phyloP scores from a whole-genome alignment of 2,797 vertebrate species.

The Mionectes olivaceus region DNA sequence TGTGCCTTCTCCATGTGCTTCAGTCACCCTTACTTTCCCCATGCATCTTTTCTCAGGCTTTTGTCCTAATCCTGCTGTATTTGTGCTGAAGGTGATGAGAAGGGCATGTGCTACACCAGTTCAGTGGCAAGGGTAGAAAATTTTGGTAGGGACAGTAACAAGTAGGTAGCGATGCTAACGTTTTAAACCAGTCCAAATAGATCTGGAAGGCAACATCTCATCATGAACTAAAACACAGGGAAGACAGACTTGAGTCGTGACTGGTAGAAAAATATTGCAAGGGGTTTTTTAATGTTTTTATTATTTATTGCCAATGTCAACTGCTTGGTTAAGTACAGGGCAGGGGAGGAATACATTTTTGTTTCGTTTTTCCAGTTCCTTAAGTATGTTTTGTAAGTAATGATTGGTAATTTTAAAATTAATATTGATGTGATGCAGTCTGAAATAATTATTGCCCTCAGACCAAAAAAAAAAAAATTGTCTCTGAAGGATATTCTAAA shows the following conservation, averaged over 20 bases:
- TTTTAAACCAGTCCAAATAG: background rate
- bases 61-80: background rate
- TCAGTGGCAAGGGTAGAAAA: background rate
- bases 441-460: background rate
- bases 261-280: background rate
- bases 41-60: background rate
- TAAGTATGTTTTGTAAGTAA: background rate
- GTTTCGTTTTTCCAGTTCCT: background rate
- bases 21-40: background rate
- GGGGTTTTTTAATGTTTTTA: background rate
- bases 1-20: background rate
- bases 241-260: background rate
- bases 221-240: background rate
- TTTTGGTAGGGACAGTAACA: background rate
- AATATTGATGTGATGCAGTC: background rate
- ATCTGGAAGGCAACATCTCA: background rate
- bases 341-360: background rate
- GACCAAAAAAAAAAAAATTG: background rate
- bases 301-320: slow-evolving; percentile 1
- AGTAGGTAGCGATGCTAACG: accelerated
- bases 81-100: background rate
- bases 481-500: background rate
- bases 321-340: background rate
- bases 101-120: background rate
- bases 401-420: background rate